These are phyloP conservation scores for Protobothrops flavoviridis DNA, from an alignment of 2,113 vertebrate genomes.

Conservation along the genomic window DNA sequence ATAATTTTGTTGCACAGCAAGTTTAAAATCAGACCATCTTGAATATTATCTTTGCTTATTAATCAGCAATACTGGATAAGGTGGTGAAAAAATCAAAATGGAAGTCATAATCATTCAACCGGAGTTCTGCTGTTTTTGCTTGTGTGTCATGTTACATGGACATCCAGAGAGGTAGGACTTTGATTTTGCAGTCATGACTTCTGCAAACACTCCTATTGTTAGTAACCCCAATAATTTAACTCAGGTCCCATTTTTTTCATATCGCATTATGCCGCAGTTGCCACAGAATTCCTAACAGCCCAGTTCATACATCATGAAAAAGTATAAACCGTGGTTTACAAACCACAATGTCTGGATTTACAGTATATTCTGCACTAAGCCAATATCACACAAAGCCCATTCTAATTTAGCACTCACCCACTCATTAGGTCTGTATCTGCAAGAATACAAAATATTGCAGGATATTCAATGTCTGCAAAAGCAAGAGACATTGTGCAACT, in stretches of 20 bases:
- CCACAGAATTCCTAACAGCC: background rate
- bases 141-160: background rate
- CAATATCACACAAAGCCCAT: background rate
- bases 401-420: background rate
- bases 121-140: background rate
- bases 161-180: background rate
- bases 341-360: background rate
- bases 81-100: background rate
- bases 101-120: background rate
- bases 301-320: background rate
- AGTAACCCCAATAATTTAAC: background rate
- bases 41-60: background rate
- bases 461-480: background rate
- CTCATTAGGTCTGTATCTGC: background rate
- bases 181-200: background rate
- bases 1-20: conserved; percentile 33
- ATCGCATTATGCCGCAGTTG: background rate
- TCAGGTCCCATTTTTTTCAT: background rate
- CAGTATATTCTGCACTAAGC: background rate
- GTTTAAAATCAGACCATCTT: background rate
- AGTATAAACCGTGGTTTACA: background rate
- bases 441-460: background rate
- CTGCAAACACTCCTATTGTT: background rate
- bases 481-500: background rate
- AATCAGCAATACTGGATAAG: background rate